Percentiles rank a stretch among this genome's conserved stretches.
phyloP scores from a whole-genome alignment of 2,113 vertebrate genomes.

The Columbina picui region DNA sequence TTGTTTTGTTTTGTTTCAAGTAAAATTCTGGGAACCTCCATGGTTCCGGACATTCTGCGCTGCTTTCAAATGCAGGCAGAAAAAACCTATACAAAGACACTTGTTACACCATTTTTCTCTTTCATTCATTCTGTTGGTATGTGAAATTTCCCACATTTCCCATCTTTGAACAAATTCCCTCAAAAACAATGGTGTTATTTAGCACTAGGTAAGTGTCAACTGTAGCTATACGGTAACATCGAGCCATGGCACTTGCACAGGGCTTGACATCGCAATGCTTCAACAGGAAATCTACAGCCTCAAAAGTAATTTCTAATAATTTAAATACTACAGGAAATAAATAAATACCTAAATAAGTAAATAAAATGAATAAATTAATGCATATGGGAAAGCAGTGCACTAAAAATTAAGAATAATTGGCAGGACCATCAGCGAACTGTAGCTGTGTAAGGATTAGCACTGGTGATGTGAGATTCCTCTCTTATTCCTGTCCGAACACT shows the following conservation, averaged over 20 bases:
- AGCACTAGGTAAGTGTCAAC: background rate
- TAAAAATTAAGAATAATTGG: background rate
- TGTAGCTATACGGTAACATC: background rate
- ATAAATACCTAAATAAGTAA: background rate
- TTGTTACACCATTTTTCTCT: background rate
- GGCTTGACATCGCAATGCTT: fast-evolving
- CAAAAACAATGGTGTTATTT: background rate
- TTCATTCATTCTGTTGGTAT: background rate
- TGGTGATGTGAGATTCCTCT: background rate
- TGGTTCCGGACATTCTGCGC: background rate
- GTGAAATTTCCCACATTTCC: background rate
- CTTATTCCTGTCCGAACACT: background rate
- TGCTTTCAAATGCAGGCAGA: background rate
- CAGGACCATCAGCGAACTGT: background rate
- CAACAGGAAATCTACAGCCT: background rate
- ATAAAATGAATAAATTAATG: background rate
- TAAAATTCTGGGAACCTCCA: background rate
- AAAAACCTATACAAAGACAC: background rate
- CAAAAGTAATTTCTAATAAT: background rate
- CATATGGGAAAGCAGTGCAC: background rate
- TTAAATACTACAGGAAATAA: background rate
- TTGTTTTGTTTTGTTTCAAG: constrained; percentile 28
- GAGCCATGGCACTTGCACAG: background rate
- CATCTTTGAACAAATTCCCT: background rate
- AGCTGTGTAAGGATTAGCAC: background rate